Evolutionary conservation across 2,888 invertebrate species (phyloP).

Genomic region (Diaphora mendica): DNA sequence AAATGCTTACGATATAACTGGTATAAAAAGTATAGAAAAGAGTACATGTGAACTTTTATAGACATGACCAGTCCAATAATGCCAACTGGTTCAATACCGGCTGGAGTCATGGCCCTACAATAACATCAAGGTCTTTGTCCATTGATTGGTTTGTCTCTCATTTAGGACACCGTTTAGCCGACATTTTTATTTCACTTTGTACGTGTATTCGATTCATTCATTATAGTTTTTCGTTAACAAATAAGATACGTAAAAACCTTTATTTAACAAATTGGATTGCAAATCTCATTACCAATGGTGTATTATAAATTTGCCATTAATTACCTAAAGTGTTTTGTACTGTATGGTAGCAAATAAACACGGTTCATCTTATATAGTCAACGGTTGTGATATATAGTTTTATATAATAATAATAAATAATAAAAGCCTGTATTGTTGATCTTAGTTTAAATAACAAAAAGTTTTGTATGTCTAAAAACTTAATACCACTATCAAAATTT

Average conservation of each 20-base stretch:
- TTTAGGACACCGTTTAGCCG: constrained; percentile 33
- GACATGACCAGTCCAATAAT: constrained; percentile 13
- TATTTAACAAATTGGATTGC: constrained; percentile 6
- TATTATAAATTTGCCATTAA: not conserved
- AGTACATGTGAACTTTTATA: constrained; percentile 5
- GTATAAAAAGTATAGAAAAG: not conserved
- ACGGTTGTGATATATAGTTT: not conserved
- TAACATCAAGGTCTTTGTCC: constrained; percentile 37
- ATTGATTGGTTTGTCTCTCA: constrained; percentile 11
- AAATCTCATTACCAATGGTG: not conserved
- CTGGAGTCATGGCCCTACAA: constrained; percentile 40
- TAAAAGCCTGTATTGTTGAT: no score
- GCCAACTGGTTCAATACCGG: constrained; percentile 11
- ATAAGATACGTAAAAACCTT: not conserved
- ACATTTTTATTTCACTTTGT: constrained; percentile 35
- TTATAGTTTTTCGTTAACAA: not conserved
- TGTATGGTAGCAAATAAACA: not conserved
- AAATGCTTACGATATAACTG: constrained; percentile 9
- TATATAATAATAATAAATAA: no score
- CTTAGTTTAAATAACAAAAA: no score
- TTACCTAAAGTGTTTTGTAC: not conserved
- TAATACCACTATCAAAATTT: no score
- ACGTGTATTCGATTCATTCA: constrained; percentile 27
- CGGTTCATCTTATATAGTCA: not conserved
- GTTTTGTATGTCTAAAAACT: no score